These are phyloP conservation scores for Argentina silus DNA, from an alignment of 2,797 vertebrate species.

Conservation along the genomic window DNA sequence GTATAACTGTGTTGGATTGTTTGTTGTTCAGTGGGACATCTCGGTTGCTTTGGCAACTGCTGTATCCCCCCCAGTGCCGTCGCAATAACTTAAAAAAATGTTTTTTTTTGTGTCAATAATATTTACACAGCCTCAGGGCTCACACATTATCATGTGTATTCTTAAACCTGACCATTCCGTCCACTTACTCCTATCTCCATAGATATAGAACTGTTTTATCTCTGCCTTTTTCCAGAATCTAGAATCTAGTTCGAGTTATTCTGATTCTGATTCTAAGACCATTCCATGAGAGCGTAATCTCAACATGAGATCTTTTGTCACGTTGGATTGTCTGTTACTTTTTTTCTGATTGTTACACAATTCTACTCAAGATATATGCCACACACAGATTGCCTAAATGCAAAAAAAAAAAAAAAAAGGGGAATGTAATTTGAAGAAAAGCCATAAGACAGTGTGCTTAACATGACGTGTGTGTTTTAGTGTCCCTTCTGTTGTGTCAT, in stretches of 20 bases:
- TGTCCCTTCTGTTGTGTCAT: constrained; percentile 63
- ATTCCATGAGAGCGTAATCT: constrained; percentile 7
- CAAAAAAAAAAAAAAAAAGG: constrained; percentile 44
- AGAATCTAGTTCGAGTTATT: constrained; percentile 9
- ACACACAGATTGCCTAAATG: constrained; percentile 39
- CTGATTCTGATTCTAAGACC: constrained; percentile 10
- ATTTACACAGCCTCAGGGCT: background rate
- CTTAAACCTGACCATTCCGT: constrained; percentile 23
- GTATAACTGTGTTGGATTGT: background rate
- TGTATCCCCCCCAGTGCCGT: too few species aligned
- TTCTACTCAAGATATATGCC: constrained; percentile 7
- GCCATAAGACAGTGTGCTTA: constrained; percentile 75
- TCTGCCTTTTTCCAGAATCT: background rate
- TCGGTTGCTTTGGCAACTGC: too few species aligned
- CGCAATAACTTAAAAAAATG: too few species aligned
- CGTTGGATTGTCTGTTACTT: constrained; percentile 15
- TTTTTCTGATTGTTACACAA: constrained; percentile 31
- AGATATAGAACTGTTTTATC: background rate
- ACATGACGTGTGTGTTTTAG: constrained; percentile 46
- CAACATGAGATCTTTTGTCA: background rate
- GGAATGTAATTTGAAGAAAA: constrained; percentile 76
- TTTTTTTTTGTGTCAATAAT: background rate
- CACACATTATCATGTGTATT: background rate
- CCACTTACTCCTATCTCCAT: background rate
- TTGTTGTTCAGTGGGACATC: too few species aligned